Conservation (phyloP, 2,888 invertebrate genomes). For the Drosophila flavopinicola region DNA sequence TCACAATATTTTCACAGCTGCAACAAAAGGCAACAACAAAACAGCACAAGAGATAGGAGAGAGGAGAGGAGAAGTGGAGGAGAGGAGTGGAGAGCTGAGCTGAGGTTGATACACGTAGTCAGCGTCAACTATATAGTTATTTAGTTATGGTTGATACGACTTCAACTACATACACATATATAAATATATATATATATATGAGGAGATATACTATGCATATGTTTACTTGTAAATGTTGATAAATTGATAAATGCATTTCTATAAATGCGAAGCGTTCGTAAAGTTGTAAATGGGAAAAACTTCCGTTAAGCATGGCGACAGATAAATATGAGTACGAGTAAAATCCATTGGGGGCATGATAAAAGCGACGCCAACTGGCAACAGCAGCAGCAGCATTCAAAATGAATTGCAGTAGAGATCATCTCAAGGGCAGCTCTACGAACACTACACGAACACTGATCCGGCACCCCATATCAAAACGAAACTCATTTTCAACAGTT, state of each 20-base stretch:
- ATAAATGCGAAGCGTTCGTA: constrained; percentile 14
- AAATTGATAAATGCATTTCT: constrained; percentile 51
- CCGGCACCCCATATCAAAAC: constrained; percentile 19
- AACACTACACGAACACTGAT: constrained; percentile 2
- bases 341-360: constrained; percentile 30
- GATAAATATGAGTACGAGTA: constrained; percentile 51
- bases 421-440: constrained; percentile 54
- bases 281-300: constrained; percentile 46
- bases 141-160: constrained; percentile 17
- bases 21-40: constrained; percentile 32
- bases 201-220: background rate
- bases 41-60: background rate
- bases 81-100: background rate
- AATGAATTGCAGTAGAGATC: constrained; percentile 35
- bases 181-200: background rate
- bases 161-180: background rate
- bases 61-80: background rate
- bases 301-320: constrained; percentile 64
- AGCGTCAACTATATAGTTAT: constrained; percentile 5
- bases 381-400: constrained; percentile 18
- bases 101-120: constrained; percentile 14
- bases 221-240: constrained; percentile 36
- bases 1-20: constrained; percentile 56
- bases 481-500: constrained; percentile 51
- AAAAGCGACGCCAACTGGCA: constrained; percentile 18